These are phyloP conservation scores for Narcine bancroftii DNA, from an alignment of 2,113 vertebrate genomes.

Conservation along the genomic window DNA sequence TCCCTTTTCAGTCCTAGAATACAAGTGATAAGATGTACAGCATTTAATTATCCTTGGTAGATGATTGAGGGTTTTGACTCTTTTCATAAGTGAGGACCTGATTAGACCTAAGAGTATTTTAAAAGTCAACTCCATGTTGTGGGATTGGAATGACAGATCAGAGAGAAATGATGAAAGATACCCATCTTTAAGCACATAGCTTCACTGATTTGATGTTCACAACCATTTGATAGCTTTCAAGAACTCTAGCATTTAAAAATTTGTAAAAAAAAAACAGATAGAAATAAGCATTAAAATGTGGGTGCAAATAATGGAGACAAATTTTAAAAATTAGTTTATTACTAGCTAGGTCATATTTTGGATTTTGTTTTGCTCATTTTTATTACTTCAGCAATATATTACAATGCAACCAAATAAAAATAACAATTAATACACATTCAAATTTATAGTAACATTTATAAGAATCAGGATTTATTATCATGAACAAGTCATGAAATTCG, in stretches of 20 bases:
- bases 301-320: not conserved
- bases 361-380: too few relatives aligned
- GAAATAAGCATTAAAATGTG: not conserved
- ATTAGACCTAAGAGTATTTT: not conserved
- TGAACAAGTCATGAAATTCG: too few relatives aligned
- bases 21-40: not conserved
- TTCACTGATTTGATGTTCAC: not conserved
- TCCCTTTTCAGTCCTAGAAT: not conserved
- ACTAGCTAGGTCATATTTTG: not conserved
- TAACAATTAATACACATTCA: too few relatives aligned
- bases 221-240: not conserved
- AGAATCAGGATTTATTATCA: too few relatives aligned
- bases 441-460: too few relatives aligned
- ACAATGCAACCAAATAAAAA: too few relatives aligned
- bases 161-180: not conserved
- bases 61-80: not conserved
- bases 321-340: not conserved
- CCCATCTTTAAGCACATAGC: not conserved
- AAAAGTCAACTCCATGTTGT: not conserved
- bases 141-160: not conserved
- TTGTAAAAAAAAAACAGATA: not conserved
- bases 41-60: not conserved
- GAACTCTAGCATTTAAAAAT: not conserved
- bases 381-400: too few relatives aligned
- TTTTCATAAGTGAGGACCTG: not conserved